These are phyloP conservation scores for Atta cephalotes DNA, from an alignment of 1,140 invertebrate species.

Conservation along the genomic window DNA sequence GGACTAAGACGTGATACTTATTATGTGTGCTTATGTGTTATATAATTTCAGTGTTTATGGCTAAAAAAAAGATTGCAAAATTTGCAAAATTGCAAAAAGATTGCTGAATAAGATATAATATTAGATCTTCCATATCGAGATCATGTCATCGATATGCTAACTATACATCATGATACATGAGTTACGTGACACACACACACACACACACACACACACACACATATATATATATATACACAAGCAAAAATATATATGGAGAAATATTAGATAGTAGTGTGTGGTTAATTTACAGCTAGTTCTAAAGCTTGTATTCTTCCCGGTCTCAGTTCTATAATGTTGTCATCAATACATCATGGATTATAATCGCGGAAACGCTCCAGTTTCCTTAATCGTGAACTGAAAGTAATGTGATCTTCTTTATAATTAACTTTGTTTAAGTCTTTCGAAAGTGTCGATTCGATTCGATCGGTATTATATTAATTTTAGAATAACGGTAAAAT, in stretches of 20 bases:
- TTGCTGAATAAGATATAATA: not conserved
- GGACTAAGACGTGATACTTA: not conserved
- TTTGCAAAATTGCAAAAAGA: no score
- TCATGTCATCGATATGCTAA: conserved; percentile 21
- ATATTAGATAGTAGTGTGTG: conserved; percentile 72
- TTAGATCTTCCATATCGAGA: conserved; percentile 4
- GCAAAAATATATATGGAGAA: conserved; percentile 54
- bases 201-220: no score
- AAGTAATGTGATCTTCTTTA: conserved; percentile 33
- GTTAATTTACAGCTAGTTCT: conserved; percentile 85
- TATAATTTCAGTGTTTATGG: not conserved
- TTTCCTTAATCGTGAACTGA: conserved; percentile 56
- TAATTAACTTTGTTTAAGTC: not conserved
- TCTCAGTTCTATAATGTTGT: conserved; percentile 52
- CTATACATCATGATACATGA: conserved; percentile 47
- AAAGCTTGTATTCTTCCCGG: conserved; percentile 60
- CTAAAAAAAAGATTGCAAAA: not conserved
- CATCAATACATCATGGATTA: conserved; percentile 67
- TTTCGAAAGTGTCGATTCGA: not conserved
- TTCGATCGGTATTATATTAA: not conserved
- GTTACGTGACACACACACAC: no score
- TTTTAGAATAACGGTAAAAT: not conserved
- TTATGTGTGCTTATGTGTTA: not conserved
- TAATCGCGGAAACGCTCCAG: conserved; percentile 68
- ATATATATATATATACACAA: conserved; percentile 19